These are phyloP conservation scores for Apis laboriosa DNA, from an alignment of 1,140 invertebrate genomes.

Conservation along the genomic window DNA sequence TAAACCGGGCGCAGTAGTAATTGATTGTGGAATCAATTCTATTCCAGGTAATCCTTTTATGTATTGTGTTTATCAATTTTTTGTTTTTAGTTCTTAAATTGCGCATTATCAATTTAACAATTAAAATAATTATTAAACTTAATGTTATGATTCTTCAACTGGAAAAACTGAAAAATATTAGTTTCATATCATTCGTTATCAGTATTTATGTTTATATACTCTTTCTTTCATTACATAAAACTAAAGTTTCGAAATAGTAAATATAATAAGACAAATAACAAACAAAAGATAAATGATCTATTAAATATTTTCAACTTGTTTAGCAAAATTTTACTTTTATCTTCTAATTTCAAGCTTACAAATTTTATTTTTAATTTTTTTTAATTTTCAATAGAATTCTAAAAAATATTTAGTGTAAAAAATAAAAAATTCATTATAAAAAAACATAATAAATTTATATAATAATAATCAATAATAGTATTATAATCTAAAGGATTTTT, in stretches of 20 bases:
- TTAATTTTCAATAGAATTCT: no score
- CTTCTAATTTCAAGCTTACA: no score
- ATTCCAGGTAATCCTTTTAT: constrained; percentile 87
- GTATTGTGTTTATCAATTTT: not conserved
- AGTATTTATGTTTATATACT: not conserved
- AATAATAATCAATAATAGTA: not conserved
- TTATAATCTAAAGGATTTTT: constrained; percentile 33
- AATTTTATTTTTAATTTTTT: no score
- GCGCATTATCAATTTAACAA: no score
- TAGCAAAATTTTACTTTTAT: no score
- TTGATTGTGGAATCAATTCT: constrained; percentile 99
- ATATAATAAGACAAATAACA: not conserved
- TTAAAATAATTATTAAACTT: not conserved
- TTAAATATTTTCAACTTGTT: no score
- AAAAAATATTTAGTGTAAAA: not conserved
- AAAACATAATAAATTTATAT: not conserved
- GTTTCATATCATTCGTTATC: not conserved
- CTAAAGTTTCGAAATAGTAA: not conserved
- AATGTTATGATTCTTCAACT: not conserved
- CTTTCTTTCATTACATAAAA: not conserved
- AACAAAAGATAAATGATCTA: no score
- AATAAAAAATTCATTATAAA: no score
- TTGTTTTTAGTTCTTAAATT: not conserved
- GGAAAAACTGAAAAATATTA: no score
- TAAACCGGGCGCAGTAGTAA: constrained; percentile 99